Evolutionary conservation across 2,888 invertebrate species (phyloP).

Genomic region (Lacanobia wlatinum): DNA sequence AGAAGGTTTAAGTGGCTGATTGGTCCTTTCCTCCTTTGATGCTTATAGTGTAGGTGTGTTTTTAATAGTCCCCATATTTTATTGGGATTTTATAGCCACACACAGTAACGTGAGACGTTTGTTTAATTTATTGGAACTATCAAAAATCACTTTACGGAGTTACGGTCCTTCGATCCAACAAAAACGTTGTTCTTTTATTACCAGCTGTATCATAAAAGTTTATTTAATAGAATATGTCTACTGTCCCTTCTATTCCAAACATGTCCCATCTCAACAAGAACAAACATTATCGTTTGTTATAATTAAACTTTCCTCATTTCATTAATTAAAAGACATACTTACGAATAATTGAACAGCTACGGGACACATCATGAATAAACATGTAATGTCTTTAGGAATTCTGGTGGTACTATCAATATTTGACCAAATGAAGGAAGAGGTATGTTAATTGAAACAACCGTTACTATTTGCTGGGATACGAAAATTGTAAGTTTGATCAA

Average conservation of each 20-base stretch:
- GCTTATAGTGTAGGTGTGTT: constrained; percentile 32
- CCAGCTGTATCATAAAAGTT: constrained; percentile 4
- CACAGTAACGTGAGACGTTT: constrained; percentile 28
- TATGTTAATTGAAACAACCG: constrained; percentile 50
- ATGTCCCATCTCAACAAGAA: constrained; percentile 35
- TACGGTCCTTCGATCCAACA: constrained; percentile 17
- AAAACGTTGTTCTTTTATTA: constrained; percentile 24
- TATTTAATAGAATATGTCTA: background rate
- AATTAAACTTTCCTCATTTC: constrained; percentile 59
- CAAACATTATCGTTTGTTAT: constrained; percentile 62
- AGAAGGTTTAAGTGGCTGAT: constrained; percentile 26
- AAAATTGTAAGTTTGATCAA: background rate
- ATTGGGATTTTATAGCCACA: constrained; percentile 35
- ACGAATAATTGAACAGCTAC: constrained; percentile 57
- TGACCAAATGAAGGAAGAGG: constrained; percentile 32
- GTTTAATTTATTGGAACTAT: constrained; percentile 24
- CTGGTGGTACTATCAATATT: constrained; percentile 32
- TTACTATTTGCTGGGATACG: constrained; percentile 12
- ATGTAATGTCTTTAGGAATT: constrained; percentile 48
- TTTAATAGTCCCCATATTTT: constrained; percentile 51
- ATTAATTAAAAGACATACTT: constrained; percentile 63
- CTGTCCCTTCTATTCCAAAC: constrained; percentile 16
- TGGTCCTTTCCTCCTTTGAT: constrained; percentile 8
- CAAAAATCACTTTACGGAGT: constrained; percentile 15
- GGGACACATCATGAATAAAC: constrained; percentile 61